Evolutionary conservation across 2,888 invertebrate genomes (phyloP), one percentile per base, ranked within the genome.

Genomic region (Scaptomyza polygonia): DNA sequence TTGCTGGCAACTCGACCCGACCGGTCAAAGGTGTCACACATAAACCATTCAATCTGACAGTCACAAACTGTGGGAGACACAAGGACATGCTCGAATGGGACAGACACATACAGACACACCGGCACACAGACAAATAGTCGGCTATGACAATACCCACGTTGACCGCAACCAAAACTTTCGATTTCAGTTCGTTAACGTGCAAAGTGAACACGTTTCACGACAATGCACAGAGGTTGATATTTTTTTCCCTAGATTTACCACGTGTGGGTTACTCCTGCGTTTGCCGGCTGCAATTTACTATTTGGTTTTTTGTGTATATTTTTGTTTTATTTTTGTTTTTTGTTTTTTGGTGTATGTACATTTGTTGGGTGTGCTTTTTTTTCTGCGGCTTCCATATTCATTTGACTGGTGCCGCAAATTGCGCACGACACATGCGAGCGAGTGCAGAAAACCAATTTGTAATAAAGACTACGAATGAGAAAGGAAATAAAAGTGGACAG

Each of bases 361-460:
- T 63, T 59, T 68, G 51, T 52, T 18, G 62, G 44, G 55, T 47
- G 55, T 47, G 55, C n/a, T 43, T 14, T 36, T 48, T 54, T 47
- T 62, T 47, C 49, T 66, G 67, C 52, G 67, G 58, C 47, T 53
- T 70, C 54, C 79, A 83, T 81, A 82, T 84, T 82, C 82, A 78
- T 79, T 84, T 79, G 67, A 62, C 53, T 49, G 39, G 57, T 52
- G 63, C 67, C 80, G 84, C 84, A 83, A 87, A 87, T 87, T 86
- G 83, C 78, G 72, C 75, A 75, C 80, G 86, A 76, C 76, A 86
- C 83, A 83, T 79, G 81, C 79, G 83, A 83, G 76, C 67, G 68
- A 83, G 82, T 79, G 79, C 82, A 80, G 70, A 82, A 86, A 86
- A 79, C 86, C 86, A 87, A 86, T 87, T 86, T 84, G 86, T 86